Conservation (phyloP, 1,140 invertebrate species). For the Neocloeon triangulifer region DNA sequence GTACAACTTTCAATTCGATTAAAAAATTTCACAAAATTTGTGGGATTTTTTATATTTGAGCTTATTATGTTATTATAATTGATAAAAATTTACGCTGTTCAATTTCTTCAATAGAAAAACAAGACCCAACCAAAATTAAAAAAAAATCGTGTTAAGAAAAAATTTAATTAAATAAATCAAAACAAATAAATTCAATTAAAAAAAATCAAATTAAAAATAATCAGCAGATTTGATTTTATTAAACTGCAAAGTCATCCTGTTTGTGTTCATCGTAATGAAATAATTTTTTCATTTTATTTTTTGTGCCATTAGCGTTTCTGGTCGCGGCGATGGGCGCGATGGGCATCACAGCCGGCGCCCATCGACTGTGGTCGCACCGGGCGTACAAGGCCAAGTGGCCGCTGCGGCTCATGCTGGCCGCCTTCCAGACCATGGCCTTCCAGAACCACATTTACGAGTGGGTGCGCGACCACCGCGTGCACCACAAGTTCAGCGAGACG, state of each 20-base stretch:
- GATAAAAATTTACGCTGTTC: no score
- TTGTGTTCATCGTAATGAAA: neutral
- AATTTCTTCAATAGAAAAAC: no score
- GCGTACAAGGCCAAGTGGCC: conserved; percentile 70
- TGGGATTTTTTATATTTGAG: no score
- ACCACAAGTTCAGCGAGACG: conserved; percentile 81
- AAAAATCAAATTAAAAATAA: conserved; percentile 4
- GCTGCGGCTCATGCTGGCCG: conserved; percentile 42
- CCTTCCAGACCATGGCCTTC: conserved; percentile 57
- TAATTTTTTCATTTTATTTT: conserved; percentile 5
- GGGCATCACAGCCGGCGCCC: conserved; percentile 71
- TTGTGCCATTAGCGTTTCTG: conserved; percentile 14
- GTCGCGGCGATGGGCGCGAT: conserved; percentile 23
- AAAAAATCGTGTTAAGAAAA: no score
- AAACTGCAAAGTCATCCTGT: neutral
- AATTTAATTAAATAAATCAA: neutral
- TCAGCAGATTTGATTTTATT: no score
- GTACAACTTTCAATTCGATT: no score
- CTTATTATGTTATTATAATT: no score
- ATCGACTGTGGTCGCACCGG: conserved; percentile 70
- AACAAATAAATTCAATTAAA: conserved; percentile 2
- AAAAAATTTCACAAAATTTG: no score
- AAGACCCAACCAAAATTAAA: no score
- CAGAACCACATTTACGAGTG: conserved; percentile 56
- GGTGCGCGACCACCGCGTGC: conserved; percentile 69